Evolutionary conservation across 2,797 vertebrate species (phyloP).

Genomic region (Enteromius mattozi): DNA sequence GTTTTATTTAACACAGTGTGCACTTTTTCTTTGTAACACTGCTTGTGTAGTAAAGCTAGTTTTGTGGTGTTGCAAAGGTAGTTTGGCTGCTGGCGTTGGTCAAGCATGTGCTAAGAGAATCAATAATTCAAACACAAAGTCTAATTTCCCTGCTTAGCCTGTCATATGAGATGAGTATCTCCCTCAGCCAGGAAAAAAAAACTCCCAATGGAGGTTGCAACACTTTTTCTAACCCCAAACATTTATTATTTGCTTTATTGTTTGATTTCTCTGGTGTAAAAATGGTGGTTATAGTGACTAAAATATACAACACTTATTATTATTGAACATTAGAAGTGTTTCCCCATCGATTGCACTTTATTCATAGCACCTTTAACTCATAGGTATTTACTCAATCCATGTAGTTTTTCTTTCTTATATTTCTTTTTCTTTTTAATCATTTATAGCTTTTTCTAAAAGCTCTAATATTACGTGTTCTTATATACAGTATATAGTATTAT

Average conservation of each 20-base stretch:
- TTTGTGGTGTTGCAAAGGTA: slow-evolving; percentile 25
- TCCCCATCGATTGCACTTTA: not conserved
- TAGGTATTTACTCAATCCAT: not conserved
- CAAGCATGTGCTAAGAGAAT: slow-evolving; percentile 50
- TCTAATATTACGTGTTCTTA: not conserved
- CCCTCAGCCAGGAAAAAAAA: slow-evolving; percentile 3
- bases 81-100: slow-evolving; percentile 39
- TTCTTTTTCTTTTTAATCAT: not conserved
- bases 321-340: slow-evolving; percentile 3
- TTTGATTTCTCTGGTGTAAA: not conserved
- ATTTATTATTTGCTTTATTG: not conserved
- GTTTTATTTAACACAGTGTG: slow-evolving; percentile 15
- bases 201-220: not conserved
- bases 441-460: not conserved
- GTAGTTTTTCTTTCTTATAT: not conserved
- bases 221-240: not conserved
- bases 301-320: slow-evolving; percentile 19
- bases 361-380: not conserved
- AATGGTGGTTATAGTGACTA: not conserved
- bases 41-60: slow-evolving; percentile 12
- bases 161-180: slow-evolving; percentile 50
- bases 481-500: no score
- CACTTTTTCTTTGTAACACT: not conserved
- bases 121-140: slow-evolving; percentile 59
- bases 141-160: slow-evolving; percentile 54